phyloP scores from a whole-genome alignment of 2,113 vertebrate species.

The Pangasianodon hypophthalmus region DNA sequence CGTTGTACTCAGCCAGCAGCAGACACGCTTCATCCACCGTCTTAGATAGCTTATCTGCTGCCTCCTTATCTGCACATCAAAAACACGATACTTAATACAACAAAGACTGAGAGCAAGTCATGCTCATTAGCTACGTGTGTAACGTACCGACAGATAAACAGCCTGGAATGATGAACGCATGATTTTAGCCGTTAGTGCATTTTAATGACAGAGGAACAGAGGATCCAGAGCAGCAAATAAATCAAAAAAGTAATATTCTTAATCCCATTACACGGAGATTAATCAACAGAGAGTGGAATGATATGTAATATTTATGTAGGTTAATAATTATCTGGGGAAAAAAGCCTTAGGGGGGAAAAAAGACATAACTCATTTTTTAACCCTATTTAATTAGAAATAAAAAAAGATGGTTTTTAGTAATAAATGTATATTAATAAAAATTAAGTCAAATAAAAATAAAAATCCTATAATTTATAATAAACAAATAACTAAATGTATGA shows the following conservation, averaged over 20 bases:
- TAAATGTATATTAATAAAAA: too few species aligned
- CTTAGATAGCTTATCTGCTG: conserved; percentile 93
- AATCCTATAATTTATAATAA: not conserved
- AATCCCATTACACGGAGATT: not conserved
- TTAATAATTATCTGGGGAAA: not conserved
- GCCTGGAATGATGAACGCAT: not conserved
- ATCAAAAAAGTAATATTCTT: not conserved
- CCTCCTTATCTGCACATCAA: conserved; percentile 85
- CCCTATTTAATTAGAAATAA: not conserved
- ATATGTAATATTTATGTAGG: not conserved
- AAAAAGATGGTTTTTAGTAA: too few species aligned
- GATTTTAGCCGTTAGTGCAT: not conserved
- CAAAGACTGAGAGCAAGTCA: not conserved
- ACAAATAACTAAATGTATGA: not conserved
- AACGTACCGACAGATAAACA: not conserved
- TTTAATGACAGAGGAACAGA: not conserved
- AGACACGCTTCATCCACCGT: conserved; percentile 97
- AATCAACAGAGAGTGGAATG: not conserved
- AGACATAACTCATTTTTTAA: not conserved
- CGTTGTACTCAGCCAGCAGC: conserved; percentile 95
- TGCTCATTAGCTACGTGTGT: not conserved
- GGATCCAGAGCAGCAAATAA: not conserved
- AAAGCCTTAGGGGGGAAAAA: not conserved
- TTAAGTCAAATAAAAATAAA: not conserved
- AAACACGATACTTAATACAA: not conserved